Evolutionary conservation across 1,140 invertebrate species (phyloP).

Genomic region (Piezodorus guildinii): DNA sequence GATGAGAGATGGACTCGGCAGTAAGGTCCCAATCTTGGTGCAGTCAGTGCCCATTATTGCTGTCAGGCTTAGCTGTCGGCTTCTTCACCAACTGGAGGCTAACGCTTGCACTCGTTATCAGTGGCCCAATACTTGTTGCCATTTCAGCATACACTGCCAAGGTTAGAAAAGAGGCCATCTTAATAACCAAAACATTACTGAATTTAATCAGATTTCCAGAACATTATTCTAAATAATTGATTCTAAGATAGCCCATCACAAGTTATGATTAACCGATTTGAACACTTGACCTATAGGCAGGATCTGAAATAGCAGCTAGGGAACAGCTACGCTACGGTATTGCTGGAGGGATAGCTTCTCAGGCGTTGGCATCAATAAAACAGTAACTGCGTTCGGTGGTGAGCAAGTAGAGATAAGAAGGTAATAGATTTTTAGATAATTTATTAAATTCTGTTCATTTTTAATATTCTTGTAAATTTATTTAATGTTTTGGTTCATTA

Average conservation of each 20-base stretch:
- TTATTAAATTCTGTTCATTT: too few species aligned
- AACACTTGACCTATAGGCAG: background rate
- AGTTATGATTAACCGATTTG: background rate
- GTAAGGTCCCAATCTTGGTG: constrained; percentile 73
- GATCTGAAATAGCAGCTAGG: constrained; percentile 20
- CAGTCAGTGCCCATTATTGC: constrained; percentile 56
- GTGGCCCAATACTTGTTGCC: constrained; percentile 56
- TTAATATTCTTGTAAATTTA: too few species aligned
- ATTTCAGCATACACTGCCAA: constrained; percentile 47
- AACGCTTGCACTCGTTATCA: constrained; percentile 63
- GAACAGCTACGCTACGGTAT: constrained; percentile 51
- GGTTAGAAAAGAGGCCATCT: constrained; percentile 21
- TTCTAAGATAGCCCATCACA: background rate
- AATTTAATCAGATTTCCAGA: background rate
- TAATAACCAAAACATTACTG: background rate
- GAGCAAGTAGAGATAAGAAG: constrained; percentile 55
- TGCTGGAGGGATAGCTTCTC: constrained; percentile 69
- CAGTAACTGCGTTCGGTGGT: constrained; percentile 71
- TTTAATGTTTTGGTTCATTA: too few species aligned
- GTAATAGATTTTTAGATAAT: constrained; percentile 30
- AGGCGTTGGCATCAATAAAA: constrained; percentile 61
- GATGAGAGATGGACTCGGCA: constrained; percentile 79
- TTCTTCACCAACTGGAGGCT: constrained; percentile 71
- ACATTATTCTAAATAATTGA: background rate
- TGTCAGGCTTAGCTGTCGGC: constrained; percentile 57